A percentile compares a stretch with the other conserved stretches of the same genome.
phyloP scores from a whole-genome alignment of 2,888 invertebrate genomes.

The Leucophora obtusa region DNA sequence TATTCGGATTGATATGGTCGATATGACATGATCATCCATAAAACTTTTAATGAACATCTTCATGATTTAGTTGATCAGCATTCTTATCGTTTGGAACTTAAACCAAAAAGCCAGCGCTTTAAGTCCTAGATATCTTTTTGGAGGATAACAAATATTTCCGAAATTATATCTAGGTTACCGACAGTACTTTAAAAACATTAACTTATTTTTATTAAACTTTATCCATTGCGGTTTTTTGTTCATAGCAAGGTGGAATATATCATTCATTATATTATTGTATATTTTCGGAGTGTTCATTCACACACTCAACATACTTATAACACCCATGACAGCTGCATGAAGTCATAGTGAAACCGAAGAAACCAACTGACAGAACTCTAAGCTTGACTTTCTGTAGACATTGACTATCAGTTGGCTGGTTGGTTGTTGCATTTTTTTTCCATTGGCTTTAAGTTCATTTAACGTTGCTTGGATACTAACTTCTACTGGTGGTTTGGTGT shows the following conservation, averaged over 20 bases:
- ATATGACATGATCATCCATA: no score
- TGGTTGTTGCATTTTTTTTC: neutral
- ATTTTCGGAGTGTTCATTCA: slow-evolving; percentile 41
- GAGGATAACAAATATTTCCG: no score
- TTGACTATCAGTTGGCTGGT: slow-evolving; percentile 42
- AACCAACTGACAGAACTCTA: slow-evolving; percentile 51
- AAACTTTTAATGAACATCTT: no score
- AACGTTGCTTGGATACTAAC: slow-evolving; percentile 29
- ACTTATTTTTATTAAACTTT: no score
- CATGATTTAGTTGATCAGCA: no score
- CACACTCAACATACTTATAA: slow-evolving; percentile 33
- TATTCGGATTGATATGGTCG: no score
- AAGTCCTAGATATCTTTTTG: no score
- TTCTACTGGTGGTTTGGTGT: slow-evolving; percentile 16
- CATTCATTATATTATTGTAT: slow-evolving; percentile 4
- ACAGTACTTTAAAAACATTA: no score
- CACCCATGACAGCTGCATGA: slow-evolving; percentile 57
- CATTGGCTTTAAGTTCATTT: slow-evolving; percentile 38
- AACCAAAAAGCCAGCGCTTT: no score
- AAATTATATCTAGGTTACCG: no score
- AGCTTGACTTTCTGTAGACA: slow-evolving; percentile 57
- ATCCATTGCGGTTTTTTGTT: neutral
- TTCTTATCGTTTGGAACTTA: no score
- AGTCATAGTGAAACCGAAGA: slow-evolving; percentile 57
- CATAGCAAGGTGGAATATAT: neutral